phyloP scores from a whole-genome alignment of 2,113 vertebrate genomes.

The Chunga burmeisteri region DNA sequence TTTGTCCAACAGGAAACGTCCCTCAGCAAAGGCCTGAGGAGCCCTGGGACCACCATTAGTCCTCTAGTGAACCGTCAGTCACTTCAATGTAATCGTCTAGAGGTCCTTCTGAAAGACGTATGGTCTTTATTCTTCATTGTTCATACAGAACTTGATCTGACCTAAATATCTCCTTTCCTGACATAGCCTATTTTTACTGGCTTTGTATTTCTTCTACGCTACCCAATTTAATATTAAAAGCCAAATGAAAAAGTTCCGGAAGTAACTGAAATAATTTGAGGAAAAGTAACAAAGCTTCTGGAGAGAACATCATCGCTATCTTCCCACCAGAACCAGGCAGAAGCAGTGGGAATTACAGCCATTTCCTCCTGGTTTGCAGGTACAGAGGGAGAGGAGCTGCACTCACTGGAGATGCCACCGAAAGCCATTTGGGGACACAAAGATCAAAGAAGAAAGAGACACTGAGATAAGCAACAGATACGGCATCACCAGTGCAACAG shows the following conservation, averaged over 20 bases:
- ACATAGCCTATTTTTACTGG: neutral
- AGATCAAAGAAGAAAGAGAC: neutral
- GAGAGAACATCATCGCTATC: neutral
- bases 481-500: neutral
- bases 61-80: neutral
- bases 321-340: neutral
- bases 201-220: neutral
- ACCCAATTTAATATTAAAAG: neutral
- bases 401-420: neutral
- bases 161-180: neutral
- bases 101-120: neutral
- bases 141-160: neutral
- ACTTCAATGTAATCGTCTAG: neutral
- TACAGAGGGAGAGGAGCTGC: neutral
- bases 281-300: neutral
- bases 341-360: neutral
- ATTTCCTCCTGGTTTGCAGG: neutral
- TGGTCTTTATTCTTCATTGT: neutral
- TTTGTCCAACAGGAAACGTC: neutral
- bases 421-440: neutral
- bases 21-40: neutral
- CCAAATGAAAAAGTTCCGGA: neutral
- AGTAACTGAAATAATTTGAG: neutral
- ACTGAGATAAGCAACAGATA: neutral
- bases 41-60: neutral